Percentiles rank a stretch among this genome's conserved stretches.
phyloP scores from a whole-genome alignment of 2,888 invertebrate species.

The Dioctria linearis region DNA sequence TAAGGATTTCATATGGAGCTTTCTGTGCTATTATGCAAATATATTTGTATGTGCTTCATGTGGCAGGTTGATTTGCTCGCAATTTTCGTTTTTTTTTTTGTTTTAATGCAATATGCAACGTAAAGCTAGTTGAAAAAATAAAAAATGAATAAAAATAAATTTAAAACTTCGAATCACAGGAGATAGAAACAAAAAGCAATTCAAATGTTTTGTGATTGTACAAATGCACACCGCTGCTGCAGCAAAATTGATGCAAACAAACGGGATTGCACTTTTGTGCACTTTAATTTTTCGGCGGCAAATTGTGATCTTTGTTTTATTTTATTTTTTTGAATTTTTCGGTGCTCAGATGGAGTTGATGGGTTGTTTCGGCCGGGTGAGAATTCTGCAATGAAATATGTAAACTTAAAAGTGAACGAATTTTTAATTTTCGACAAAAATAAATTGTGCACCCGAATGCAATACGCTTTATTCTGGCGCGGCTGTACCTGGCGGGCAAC shows the following conservation, averaged over 20 bases:
- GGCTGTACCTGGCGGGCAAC: too few relatives aligned
- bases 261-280: conserved; percentile 16
- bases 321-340: neutral
- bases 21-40: neutral
- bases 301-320: neutral
- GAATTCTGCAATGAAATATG: conserved; percentile 22
- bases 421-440: conserved; percentile 30
- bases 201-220: neutral
- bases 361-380: neutral
- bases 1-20: neutral
- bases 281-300: conserved; percentile 7
- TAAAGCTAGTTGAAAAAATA: too few relatives aligned
- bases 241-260: conserved; percentile 29
- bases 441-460: too few relatives aligned
- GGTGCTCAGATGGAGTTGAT: conserved; percentile 1
- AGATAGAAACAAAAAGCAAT: neutral
- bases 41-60: neutral
- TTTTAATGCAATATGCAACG: neutral
- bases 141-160: too few relatives aligned
- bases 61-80: neutral
- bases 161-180: neutral
- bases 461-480: too few relatives aligned
- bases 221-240: neutral
- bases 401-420: neutral
- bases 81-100: neutral